Evolutionary conservation across 1,140 invertebrate species (phyloP).

Genomic region (Melipona quadrifasciata): DNA sequence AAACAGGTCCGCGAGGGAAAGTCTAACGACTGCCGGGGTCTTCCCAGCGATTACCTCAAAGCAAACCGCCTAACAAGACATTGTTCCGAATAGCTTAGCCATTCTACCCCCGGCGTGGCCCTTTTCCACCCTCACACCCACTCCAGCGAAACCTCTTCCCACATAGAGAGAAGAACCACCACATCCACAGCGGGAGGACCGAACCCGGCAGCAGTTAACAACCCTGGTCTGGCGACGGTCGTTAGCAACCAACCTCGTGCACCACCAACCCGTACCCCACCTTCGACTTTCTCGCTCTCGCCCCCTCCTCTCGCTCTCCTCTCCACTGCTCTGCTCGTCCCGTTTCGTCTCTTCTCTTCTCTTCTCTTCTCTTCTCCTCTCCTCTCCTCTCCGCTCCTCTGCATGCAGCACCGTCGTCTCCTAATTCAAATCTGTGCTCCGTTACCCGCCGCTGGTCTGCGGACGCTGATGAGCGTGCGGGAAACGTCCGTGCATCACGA

Average conservation of each 20-base stretch:
- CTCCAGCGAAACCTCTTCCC: constrained; percentile 51
- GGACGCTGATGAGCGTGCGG: constrained; percentile 36
- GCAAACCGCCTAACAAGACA: constrained; percentile 79
- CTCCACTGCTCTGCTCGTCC: background rate
- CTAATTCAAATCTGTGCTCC: constrained; percentile 61
- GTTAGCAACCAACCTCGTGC: constrained; percentile 74
- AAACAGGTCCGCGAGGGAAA: constrained; percentile 68
- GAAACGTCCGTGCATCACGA: constrained; percentile 39
- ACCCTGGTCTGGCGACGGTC: constrained; percentile 76
- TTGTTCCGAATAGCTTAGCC: constrained; percentile 78
- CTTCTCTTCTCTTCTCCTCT: background rate
- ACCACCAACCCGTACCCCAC: constrained; percentile 24
- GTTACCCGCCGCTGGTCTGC: background rate
- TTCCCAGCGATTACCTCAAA: constrained; percentile 76
- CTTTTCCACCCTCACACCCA: constrained; percentile 61
- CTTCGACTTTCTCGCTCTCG: constrained; percentile 26
- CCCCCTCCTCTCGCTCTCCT: too few species aligned
- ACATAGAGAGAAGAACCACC: constrained; percentile 53
- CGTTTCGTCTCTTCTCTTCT: background rate
- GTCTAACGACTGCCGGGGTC: constrained; percentile 71
- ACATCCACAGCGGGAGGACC: constrained; percentile 67
- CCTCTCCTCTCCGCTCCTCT: background rate
- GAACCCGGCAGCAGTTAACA: constrained; percentile 76
- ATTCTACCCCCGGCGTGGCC: constrained; percentile 63
- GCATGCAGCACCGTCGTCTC: constrained; percentile 27